These are phyloP conservation scores for Pegoplata infirma DNA, from an alignment of 2,888 invertebrate genomes.

Conservation along the genomic window DNA sequence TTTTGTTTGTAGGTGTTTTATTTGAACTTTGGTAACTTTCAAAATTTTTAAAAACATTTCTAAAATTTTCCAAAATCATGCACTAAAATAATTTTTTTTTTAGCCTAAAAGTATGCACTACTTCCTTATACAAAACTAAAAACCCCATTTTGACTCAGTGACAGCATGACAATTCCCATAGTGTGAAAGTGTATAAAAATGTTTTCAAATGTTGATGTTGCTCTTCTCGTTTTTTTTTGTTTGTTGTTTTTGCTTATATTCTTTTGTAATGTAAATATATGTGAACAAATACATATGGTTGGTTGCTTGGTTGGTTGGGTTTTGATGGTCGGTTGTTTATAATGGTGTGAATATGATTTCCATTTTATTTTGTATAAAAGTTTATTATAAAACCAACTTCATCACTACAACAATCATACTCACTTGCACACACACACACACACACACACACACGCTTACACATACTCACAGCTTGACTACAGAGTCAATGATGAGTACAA, in stretches of 20 bases:
- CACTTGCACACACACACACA: neutral
- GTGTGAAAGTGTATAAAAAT: too few relatives aligned
- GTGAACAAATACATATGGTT: conserved; percentile 35
- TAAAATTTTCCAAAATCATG: too few relatives aligned
- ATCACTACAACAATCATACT: neutral
- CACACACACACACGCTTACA: conserved; percentile 5
- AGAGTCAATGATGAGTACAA: conserved; percentile 19
- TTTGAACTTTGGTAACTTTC: too few relatives aligned
- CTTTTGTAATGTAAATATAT: conserved; percentile 46
- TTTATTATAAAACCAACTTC: conserved; percentile 47
- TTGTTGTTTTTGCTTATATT: too few relatives aligned
- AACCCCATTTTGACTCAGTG: too few relatives aligned
- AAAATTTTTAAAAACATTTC: too few relatives aligned
- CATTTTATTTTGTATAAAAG: conserved; percentile 41
- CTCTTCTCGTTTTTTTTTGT: neutral
- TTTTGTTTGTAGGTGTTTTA: too few relatives aligned
- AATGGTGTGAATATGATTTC: conserved; percentile 53
- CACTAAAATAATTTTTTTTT: too few relatives aligned
- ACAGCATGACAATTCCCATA: too few relatives aligned
- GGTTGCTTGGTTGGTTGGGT: conserved; percentile 29
- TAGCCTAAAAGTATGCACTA: too few relatives aligned
- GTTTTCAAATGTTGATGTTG: neutral
- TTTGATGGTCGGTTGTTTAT: conserved; percentile 35
- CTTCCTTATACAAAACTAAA: too few relatives aligned
- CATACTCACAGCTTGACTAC: neutral